phyloP scores from a whole-genome alignment of 1,140 invertebrate species.

The Hylyphantes graminicola region DNA sequence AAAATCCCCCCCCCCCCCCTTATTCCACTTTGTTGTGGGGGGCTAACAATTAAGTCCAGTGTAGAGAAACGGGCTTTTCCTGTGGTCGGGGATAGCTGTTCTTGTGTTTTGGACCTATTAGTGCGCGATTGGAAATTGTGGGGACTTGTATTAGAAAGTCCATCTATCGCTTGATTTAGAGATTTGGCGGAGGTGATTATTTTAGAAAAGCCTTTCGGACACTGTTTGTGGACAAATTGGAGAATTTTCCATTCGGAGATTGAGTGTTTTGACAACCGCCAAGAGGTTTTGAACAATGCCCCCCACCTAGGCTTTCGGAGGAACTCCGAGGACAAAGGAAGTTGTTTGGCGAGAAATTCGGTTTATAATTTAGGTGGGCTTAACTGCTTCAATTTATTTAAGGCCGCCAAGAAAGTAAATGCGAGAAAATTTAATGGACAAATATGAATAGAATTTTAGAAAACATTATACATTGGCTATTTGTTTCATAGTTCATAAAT shows the following conservation, averaged over 20 bases:
- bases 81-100: conserved; percentile 25
- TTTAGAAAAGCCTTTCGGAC: conserved; percentile 50
- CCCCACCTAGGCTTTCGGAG: background rate
- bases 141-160: conserved; percentile 50
- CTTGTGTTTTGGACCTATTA: conserved; percentile 52
- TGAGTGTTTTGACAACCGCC: conserved; percentile 47
- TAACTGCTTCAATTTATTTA: no score
- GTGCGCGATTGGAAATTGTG: conserved; percentile 51
- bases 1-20: conserved; percentile 15
- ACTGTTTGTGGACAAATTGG: conserved; percentile 51
- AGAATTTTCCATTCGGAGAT: conserved; percentile 55
- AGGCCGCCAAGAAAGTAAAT: no score
- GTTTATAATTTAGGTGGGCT: no score
- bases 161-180: conserved; percentile 56
- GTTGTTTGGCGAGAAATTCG: no score
- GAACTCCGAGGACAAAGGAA: conserved; percentile 8
- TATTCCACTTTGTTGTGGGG: background rate
- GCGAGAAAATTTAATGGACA: no score
- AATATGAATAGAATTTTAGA: no score
- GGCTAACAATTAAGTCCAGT: conserved; percentile 53
- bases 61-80: conserved; percentile 46
- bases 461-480: no score
- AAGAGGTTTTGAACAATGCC: conserved; percentile 47
- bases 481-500: no score
- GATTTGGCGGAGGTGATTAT: conserved; percentile 57